phyloP scores from a whole-genome alignment of 1,140 invertebrate species.

The Ips typographus region DNA sequence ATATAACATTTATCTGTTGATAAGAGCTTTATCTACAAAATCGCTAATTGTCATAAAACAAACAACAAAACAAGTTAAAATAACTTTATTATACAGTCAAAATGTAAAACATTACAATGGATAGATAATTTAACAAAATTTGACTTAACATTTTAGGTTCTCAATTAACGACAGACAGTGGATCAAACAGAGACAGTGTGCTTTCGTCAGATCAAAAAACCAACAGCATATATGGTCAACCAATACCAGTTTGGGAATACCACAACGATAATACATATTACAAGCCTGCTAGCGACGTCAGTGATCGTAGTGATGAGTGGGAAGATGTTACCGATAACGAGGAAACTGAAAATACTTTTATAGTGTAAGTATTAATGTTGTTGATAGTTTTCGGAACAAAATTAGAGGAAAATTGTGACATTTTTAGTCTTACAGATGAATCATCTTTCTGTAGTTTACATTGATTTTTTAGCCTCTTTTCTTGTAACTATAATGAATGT shows the following conservation, averaged over 20 bases:
- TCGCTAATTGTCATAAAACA: too few relatives aligned
- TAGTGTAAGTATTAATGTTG: conserved; percentile 51
- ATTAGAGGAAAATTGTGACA: neutral
- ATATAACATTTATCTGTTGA: too few relatives aligned
- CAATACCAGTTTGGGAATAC: conserved; percentile 53
- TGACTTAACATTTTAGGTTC: conserved; percentile 13
- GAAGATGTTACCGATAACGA: conserved; percentile 62
- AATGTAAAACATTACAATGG: too few relatives aligned
- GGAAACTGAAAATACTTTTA: conserved; percentile 50
- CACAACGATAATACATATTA: conserved; percentile 49
- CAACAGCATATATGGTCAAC: conserved; percentile 65
- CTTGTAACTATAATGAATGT: too few relatives aligned
- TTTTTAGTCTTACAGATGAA: too few relatives aligned
- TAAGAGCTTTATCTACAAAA: too few relatives aligned
- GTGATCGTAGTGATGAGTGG: conserved; percentile 63
- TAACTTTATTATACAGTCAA: too few relatives aligned
- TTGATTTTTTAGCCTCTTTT: too few relatives aligned
- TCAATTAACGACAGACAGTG: conserved; percentile 48
- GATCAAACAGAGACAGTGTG: conserved; percentile 54
- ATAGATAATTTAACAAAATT: too few relatives aligned
- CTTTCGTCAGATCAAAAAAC: conserved; percentile 66
- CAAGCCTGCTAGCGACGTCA: conserved; percentile 52
- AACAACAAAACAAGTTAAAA: too few relatives aligned
- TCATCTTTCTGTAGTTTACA: too few relatives aligned
- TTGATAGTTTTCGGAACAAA: neutral